Conservation (phyloP, 64 coral and sea anemone genomes). For the Catalaphyllia jardinei region DNA sequence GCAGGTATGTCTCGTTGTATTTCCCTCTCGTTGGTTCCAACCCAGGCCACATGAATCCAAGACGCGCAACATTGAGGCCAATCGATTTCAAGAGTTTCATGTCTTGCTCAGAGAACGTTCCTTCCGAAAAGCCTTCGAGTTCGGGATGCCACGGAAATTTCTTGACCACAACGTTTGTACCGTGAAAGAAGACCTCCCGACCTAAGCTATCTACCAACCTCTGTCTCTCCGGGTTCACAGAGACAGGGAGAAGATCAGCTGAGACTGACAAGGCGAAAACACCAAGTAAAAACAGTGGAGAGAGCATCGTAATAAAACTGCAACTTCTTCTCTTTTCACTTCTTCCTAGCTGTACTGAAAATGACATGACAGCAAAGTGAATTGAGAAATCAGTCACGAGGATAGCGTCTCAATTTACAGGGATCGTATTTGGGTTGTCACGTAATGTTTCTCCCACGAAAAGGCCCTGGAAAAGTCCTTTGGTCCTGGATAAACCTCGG, state of each 20-base stretch:
- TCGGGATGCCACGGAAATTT: conserved; percentile 85
- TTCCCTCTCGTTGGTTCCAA: conserved; percentile 69
- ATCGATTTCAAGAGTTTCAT: conserved; percentile 86
- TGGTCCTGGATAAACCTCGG: too few relatives aligned
- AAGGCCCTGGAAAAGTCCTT: too few relatives aligned
- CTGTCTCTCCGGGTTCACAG: conserved; percentile 72
- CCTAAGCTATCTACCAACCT: conserved; percentile 64
- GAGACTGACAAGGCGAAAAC: neutral
- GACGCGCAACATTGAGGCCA: conserved; percentile 76
- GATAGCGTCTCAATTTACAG: neutral
- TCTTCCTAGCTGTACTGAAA: neutral
- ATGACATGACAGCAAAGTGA: too few relatives aligned
- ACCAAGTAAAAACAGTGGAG: neutral
- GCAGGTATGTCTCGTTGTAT: conserved; percentile 82
- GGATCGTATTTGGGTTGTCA: too few relatives aligned
- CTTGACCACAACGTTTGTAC: conserved; percentile 87
- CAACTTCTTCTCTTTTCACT: neutral
- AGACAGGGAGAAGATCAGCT: conserved; percentile 47
- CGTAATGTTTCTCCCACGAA: too few relatives aligned
- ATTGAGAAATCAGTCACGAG: conserved; percentile 20
- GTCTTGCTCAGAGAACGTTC: conserved; percentile 86
- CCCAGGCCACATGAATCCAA: conserved; percentile 90
- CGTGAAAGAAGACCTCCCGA: conserved; percentile 83
- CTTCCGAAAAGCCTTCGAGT: conserved; percentile 66
- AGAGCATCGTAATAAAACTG: neutral